Percentiles rank a stretch among this genome's conserved stretches.
These are phyloP conservation scores for Heliconius nattereri DNA, from an alignment of 1,140 invertebrate genomes.

Conservation along the genomic window DNA sequence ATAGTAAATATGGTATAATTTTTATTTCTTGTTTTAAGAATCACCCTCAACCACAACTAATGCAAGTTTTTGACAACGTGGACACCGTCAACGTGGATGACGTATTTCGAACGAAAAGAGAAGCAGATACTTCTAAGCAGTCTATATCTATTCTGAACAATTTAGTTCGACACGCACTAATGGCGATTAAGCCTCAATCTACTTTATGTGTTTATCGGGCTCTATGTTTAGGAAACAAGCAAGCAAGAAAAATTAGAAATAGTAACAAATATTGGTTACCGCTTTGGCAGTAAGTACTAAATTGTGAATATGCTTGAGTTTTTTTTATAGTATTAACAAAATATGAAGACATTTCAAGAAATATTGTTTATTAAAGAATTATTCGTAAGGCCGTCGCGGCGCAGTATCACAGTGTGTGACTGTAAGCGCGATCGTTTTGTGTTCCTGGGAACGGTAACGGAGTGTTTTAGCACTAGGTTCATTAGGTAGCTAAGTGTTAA, in stretches of 20 bases:
- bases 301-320: background rate
- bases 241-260: constrained; percentile 78
- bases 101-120: constrained; percentile 63
- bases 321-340: no score
- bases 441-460: no score
- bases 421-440: no score
- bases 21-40: constrained; percentile 44
- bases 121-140: constrained; percentile 39
- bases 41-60: constrained; percentile 65
- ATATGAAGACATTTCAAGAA: no score
- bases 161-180: constrained; percentile 81
- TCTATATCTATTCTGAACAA: constrained; percentile 79
- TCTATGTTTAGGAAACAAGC: constrained; percentile 85
- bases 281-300: constrained; percentile 86
- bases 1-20: background rate
- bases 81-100: constrained; percentile 75
- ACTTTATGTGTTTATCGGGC: constrained; percentile 82
- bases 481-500: no score
- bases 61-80: constrained; percentile 68
- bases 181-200: constrained; percentile 75
- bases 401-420: no score
- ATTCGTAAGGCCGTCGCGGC: no score
- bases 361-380: no score
- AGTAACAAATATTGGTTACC: constrained; percentile 84
- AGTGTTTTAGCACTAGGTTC: no score